Base-by-base conservation (phyloP, 2,797 vertebrate genomes). In the Chromobotia macracanthus region DNA sequence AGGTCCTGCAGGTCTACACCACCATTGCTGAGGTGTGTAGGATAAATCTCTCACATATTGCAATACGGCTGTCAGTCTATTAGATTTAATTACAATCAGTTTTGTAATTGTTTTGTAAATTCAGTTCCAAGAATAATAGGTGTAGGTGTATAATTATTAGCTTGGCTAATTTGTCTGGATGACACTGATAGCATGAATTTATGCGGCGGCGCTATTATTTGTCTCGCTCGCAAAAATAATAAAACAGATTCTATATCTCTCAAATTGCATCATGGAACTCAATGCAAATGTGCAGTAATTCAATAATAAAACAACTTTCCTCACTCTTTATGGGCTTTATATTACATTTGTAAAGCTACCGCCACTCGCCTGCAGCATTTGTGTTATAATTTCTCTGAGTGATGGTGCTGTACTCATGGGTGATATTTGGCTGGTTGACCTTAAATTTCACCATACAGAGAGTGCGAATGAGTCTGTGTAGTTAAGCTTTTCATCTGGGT, bases 1-100 rank as follows among this genome's bases (percentile, higher is more conserved):
- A 97, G 90, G 94, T 98, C 85, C 94, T 99, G 87, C 97, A 98
- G 90, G 91, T 99, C 87, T 96, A 96, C 90, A 97, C 97, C 11
- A 93, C 95, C 1, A 91, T 99, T 81, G 90, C 95, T 0, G 95
- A 99, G 96, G 97, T 97, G 19, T n/a, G 65, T 28, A 65, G 25
- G 13, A 66, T 28, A 61, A 21, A 55, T 38, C 9, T 21, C 18
- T 35, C n/a, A 71, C 31, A 13, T 48, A 0, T 58, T 13, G 21
- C 55, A 56, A 8, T 23, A 56, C 19, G 3, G 55, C 19, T 56
- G 55, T 56, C 55, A 23, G 21, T 56, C 19, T 3, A 25, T 28
- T 28, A 60, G 6, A 28, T 25, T 5, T 13, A 58, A 21, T 55
- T 55, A 23, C 21, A 19, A 23, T 58, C 10, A 1, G 15, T 16